Evolutionary conservation across 1,140 invertebrate species (phyloP).

Genomic region (Hydropsyche tenuis): DNA sequence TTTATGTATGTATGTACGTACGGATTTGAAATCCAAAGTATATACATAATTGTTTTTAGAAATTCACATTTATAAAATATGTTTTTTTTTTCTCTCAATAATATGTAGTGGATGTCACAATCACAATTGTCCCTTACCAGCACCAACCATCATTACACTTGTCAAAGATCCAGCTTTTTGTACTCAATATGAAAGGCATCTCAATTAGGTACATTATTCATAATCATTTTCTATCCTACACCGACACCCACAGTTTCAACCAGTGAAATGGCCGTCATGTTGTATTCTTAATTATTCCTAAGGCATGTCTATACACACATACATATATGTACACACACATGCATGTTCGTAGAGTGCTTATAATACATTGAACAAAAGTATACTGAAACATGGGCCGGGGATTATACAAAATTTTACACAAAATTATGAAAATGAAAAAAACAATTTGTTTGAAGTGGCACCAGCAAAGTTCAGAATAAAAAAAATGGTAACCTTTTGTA

Average conservation of each 20-base stretch:
- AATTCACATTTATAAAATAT: no score
- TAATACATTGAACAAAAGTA: not conserved
- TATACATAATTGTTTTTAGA: slow-evolving; percentile 14
- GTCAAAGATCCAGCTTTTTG: slow-evolving; percentile 27
- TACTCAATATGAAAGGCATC: slow-evolving; percentile 41
- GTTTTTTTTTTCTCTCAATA: not conserved
- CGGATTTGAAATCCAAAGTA: not conserved
- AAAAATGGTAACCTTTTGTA: slow-evolving; percentile 45
- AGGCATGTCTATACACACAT: not conserved
- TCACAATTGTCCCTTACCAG: slow-evolving; percentile 36
- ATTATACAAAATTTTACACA: slow-evolving; percentile 5
- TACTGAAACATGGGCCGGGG: not conserved
- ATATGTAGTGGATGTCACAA: slow-evolving; percentile 39
- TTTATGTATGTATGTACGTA: slow-evolving; percentile 1
- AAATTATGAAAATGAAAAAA: slow-evolving; percentile 9
- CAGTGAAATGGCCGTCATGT: slow-evolving; percentile 13
- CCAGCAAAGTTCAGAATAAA: slow-evolving; percentile 23
- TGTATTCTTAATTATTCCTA: slow-evolving; percentile 5
- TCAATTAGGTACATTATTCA: slow-evolving; percentile 38
- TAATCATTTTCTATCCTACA: slow-evolving; percentile 34
- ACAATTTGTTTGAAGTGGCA: slow-evolving; percentile 1
- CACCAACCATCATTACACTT: slow-evolving; percentile 25
- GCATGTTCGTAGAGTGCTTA: not conserved
- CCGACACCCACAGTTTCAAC: slow-evolving; percentile 10
- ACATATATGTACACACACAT: not conserved